A percentile compares a stretch with the other conserved stretches of the same genome.
These are phyloP conservation scores for Phasia obesa DNA, from an alignment of 2,888 invertebrate genomes.

Conservation along the genomic window DNA sequence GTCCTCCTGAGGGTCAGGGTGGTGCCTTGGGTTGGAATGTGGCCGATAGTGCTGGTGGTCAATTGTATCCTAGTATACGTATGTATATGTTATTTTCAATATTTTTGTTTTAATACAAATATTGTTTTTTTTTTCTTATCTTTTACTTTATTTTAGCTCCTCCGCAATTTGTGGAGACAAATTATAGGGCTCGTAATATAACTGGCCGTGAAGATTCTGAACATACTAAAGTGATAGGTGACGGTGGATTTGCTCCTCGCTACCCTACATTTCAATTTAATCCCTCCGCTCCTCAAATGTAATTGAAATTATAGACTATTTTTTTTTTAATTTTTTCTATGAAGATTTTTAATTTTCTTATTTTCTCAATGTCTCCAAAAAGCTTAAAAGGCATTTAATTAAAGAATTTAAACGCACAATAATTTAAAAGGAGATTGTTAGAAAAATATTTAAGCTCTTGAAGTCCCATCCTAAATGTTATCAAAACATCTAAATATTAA, in stretches of 20 bases:
- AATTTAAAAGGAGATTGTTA: conserved; percentile 32
- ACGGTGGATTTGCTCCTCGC: conserved; percentile 84
- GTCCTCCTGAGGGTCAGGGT: conserved; percentile 80
- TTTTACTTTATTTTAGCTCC: conserved; percentile 83
- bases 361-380: conserved; percentile 14
- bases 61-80: conserved; percentile 84
- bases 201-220: conserved; percentile 86
- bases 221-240: conserved; percentile 84
- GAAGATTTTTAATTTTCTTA: not conserved
- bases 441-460: not conserved
- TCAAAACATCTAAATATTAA: not conserved
- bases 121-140: not conserved
- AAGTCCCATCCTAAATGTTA: conserved; percentile 17
- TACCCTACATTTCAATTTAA: conserved; percentile 86
- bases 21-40: conserved; percentile 82
- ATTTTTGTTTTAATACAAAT: conserved; percentile 1
- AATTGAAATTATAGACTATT: conserved; percentile 60
- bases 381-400: conserved; percentile 31
- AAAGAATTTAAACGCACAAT: conserved; percentile 54
- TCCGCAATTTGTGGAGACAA: conserved; percentile 87
- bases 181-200: conserved; percentile 85
- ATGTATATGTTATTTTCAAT: conserved; percentile 74
- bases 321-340: conserved; percentile 4
- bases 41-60: conserved; percentile 80
- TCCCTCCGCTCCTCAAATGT: conserved; percentile 83